Percentiles rank a stretch among this genome's conserved stretches.
Conservation (phyloP, 2,113 vertebrate genomes). For the Eupsittula cactorum region DNA sequence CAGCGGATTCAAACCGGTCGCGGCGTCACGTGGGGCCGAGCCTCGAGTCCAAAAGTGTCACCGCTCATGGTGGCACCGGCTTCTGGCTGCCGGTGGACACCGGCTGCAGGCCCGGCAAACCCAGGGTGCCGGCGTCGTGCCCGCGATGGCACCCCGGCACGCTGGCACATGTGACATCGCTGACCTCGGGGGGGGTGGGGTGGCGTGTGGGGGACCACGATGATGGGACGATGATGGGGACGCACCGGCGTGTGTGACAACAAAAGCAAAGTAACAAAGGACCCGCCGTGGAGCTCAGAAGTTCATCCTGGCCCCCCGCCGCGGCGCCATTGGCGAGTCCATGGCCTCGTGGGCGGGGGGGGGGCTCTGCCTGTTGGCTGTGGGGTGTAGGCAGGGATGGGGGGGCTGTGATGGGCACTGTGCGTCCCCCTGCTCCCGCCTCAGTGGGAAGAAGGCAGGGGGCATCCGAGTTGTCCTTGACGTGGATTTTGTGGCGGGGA, state of each 20-base stretch:
- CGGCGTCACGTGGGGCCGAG: not conserved
- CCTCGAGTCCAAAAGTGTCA: not conserved
- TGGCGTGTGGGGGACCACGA: not conserved
- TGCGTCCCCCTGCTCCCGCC: not conserved
- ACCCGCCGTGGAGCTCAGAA: not conserved
- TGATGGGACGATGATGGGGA: not conserved
- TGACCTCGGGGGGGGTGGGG: not conserved
- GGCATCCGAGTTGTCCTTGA: not conserved
- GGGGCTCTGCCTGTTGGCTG: not conserved
- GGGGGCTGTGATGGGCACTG: not conserved
- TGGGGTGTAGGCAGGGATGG: not conserved
- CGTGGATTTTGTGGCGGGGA: not conserved
- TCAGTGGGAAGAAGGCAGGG: not conserved
- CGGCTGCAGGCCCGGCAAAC: not conserved
- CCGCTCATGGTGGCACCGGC: not conserved
- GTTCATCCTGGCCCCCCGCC: not conserved
- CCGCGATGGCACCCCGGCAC: not conserved
- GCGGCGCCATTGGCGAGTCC: not conserved
- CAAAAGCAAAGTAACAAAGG: conserved; percentile 61
- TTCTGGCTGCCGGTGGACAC: fast-evolving
- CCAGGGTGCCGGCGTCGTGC: not conserved
- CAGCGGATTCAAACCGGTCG: not conserved
- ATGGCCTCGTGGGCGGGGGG: not conserved
- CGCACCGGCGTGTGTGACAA: not conserved
- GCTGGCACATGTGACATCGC: not conserved